Evolutionary conservation across 2,113 vertebrate genomes (phyloP), one percentile per base, ranked within the genome.

Genomic region (Dendrocopos noguchii): DNA sequence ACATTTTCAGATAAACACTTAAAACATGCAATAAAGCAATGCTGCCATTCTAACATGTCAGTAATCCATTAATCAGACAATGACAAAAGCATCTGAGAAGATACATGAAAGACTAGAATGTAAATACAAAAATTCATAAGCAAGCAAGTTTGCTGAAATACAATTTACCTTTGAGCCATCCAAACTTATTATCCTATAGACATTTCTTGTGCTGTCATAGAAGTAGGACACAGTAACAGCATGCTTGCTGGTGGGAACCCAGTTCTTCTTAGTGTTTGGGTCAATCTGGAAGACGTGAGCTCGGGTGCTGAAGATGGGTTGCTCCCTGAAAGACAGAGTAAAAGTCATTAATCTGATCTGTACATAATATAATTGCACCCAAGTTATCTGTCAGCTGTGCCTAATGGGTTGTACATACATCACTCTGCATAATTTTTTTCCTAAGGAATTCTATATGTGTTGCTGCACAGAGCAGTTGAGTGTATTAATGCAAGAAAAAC

Each of bases 251-350:
- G 99, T 99, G 94, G 99, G 98, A 97, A 99, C 97, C 99, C 99
- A 99, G 98, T 99, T 99, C 97, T 99, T 99, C 98, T 99, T 99
- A 91, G 99, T 99, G 97, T 98, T 99, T 94, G 99, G 99, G 97
- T 99, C 99, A 79, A 99, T 99, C 97, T 99, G 99, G 99, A 99
- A 99, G 98, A 99, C 99, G 56, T 99, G 99, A 96, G 99, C 99
- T 97, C 98, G 96, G 60, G 99, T 99, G 98, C 99, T 99, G 98
- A 99, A 99, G 98, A 99, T 99, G 96, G 99, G 99, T 97, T 99
- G 99, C 93, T 99, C 99, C 98, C 99, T 99, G 96, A 97, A 97
- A 74, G 96, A 96, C 4, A 98, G 84, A 98, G 95, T 96, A 98
- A 87, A 98, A 98, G 77, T 97, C 81, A 96, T 98, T 72, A 97